Base-by-base conservation (phyloP, 2,797 vertebrate species). In the Malacoctenus gilli region DNA sequence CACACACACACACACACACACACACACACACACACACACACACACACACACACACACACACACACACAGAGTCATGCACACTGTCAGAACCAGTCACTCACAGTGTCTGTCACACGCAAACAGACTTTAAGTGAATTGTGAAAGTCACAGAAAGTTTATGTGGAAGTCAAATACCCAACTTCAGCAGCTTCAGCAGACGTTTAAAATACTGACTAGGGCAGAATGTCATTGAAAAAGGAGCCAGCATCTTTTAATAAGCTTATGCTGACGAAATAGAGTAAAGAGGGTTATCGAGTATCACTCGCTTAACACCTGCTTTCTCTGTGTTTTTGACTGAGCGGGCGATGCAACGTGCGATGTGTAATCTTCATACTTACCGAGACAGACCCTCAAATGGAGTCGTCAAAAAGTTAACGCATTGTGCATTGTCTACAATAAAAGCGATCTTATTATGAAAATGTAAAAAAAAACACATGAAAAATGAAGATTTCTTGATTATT, bases 1-100 rank as follows among this genome's bases (percentile, higher is more conserved):
- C 49, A 56, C 60, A 55, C 34, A 49, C 9, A 55, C 62, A 75
- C 64, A 52, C 77, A 78, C 82, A 65, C 76, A 56, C 42, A 50
- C 28, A 31, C 43, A 35, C 31, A 40, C 53, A 23, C 36, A 22
- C 12, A 4, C 1, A 5, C 32, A 42, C 34, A 5, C 11, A 14
- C 34, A 41, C 46, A n/a, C 10, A 59, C 21, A 32, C 10, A 59
- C 67, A 53, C 35, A 16, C 1, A 5, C 34, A 48, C 19, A 4
- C 14, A 16, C 39, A 40, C 41, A 44, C 22, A 35, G 28, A n/a
- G n/a, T n/a, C n/a, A n/a, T n/a, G n/a, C n/a, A n/a, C n/a, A n/a
- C n/a, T n/a, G n/a, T n/a, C n/a, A n/a, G n/a, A n/a, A n/a, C n/a
- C n/a, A n/a, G n/a, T n/a, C n/a, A n/a, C n/a, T n/a, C n/a, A n/a